Evolutionary conservation across 2,888 invertebrate genomes (phyloP).

Genomic region (Charanyca ferruginea): DNA sequence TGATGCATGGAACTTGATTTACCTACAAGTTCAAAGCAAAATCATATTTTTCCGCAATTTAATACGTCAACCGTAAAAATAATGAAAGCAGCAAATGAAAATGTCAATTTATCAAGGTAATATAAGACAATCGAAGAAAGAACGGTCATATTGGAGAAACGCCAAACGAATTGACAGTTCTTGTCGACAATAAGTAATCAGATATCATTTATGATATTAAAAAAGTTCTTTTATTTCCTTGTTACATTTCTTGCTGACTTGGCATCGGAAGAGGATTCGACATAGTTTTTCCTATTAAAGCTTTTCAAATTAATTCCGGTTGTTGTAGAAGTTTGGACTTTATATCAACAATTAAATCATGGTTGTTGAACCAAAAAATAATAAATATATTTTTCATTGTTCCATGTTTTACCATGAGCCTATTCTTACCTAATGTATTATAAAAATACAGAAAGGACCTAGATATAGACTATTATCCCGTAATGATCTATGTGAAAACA

Average conservation of each 20-base stretch:
- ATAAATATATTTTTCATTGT: no score
- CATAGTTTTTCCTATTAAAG: conserved; percentile 8
- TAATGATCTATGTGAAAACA: neutral
- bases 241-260: conserved; percentile 41
- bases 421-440: neutral
- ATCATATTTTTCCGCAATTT: conserved; percentile 9
- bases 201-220: conserved; percentile 49
- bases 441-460: neutral
- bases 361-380: no score
- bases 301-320: conserved; percentile 10
- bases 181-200: conserved; percentile 60
- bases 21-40: conserved; percentile 10
- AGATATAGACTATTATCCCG: neutral
- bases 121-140: conserved; percentile 53
- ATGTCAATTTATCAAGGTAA: conserved; percentile 52
- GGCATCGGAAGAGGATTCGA: conserved; percentile 8
- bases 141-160: conserved; percentile 48
- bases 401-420: no score
- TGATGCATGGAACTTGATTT: neutral
- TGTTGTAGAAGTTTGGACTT: neutral
- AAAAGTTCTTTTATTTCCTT: conserved; percentile 38
- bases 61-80: conserved; percentile 32
- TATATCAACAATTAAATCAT: no score
- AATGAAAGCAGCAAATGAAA: conserved; percentile 50
- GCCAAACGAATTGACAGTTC: conserved; percentile 61